Evolutionary conservation across 2,888 invertebrate genomes (phyloP).

Genomic region (Lordiphosa andalusiaca): DNA sequence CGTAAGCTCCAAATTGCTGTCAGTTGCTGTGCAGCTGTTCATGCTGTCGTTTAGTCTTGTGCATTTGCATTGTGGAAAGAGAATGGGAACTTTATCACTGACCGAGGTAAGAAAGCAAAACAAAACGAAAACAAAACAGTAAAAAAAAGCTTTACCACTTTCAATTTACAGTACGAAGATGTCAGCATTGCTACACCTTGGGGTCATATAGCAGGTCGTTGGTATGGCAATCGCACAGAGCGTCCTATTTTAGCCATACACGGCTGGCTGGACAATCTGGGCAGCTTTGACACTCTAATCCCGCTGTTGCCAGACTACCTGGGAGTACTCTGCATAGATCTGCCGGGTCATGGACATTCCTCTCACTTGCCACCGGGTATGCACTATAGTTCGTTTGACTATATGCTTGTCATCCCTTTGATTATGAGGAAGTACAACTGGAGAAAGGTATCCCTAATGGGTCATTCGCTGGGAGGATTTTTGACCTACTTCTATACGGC

Average conservation of each 20-base stretch:
- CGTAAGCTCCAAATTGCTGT: too few species aligned
- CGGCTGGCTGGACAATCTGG: constrained; percentile 89
- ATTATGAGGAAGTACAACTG: constrained; percentile 84
- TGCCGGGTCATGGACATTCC: constrained; percentile 86
- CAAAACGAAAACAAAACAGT: constrained; percentile 8
- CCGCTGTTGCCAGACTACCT: constrained; percentile 82
- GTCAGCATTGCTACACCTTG: constrained; percentile 84
- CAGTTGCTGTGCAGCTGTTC: too few species aligned
- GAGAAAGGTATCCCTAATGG: constrained; percentile 84
- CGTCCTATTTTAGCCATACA: constrained; percentile 86
- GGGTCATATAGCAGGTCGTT: constrained; percentile 86
- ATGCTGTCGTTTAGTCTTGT: too few species aligned
- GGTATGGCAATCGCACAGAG: constrained; percentile 84
- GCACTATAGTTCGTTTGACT: constrained; percentile 53
- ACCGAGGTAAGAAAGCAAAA: constrained; percentile 22
- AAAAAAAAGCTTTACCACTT: not conserved
- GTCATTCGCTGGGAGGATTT: constrained; percentile 81
- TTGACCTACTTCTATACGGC: too few species aligned
- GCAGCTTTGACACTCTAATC: constrained; percentile 85
- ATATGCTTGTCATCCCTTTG: constrained; percentile 81
- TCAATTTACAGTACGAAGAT: constrained; percentile 81
- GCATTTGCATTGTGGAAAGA: too few species aligned
- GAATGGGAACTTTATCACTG: constrained; percentile 11
- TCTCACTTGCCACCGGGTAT: constrained; percentile 83
- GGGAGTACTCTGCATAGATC: constrained; percentile 83